A percentile compares a stretch with the other conserved stretches of the same genome.
phyloP scores from a whole-genome alignment of 2,888 invertebrate genomes.

The Rotaria magnacalcarata region DNA sequence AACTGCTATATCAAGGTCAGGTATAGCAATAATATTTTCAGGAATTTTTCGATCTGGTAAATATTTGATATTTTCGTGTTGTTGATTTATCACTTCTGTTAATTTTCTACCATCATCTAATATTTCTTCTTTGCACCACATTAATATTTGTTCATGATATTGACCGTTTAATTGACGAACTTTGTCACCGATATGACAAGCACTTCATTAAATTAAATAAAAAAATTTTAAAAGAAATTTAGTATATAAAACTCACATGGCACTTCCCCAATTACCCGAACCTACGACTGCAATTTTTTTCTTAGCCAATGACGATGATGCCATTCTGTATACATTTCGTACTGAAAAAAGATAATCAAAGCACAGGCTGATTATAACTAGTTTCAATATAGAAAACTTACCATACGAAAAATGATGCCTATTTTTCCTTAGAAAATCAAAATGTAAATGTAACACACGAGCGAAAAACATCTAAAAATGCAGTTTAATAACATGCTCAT shows the following conservation, averaged over 20 bases:
- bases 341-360: neutral
- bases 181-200: neutral
- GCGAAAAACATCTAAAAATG: neutral
- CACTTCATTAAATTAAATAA: neutral
- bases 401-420: neutral
- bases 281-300: slow-evolving; percentile 51
- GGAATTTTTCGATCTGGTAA: slow-evolving; percentile 89
- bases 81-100: slow-evolving; percentile 93
- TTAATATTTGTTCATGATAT: neutral
- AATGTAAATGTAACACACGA: neutral
- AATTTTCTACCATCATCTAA: slow-evolving; percentile 76
- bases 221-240: neutral
- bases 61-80: slow-evolving; percentile 97
- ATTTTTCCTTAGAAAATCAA: neutral
- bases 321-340: neutral
- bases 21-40: slow-evolving; percentile 85
- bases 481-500: neutral
- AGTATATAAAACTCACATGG: neutral
- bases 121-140: slow-evolving; percentile 67
- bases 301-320: neutral
- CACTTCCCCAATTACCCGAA: slow-evolving; percentile 56
- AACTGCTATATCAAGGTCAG: slow-evolving; percentile 82
- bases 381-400: no score
- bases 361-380: neutral
- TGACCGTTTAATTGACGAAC: neutral